Conservation (phyloP, 2,888 invertebrate genomes). For the Spisula subtruncata region DNA sequence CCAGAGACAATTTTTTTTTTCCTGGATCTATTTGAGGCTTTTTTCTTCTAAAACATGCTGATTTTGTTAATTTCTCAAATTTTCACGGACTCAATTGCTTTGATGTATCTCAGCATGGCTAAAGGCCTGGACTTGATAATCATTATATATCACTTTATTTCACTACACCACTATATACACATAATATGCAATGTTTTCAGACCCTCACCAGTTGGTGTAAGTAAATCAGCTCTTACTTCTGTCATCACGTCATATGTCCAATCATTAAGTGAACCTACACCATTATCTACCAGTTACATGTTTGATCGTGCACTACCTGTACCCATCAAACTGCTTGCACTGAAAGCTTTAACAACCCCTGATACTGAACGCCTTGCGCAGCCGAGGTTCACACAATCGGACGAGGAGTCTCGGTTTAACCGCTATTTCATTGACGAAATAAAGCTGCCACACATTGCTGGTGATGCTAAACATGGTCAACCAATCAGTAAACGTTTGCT, state of each 20-base stretch:
- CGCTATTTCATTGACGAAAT: constrained; percentile 34
- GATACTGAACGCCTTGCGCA: constrained; percentile 45
- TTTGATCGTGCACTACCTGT: constrained; percentile 48
- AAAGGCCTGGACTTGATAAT: no score
- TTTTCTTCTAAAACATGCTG: no score
- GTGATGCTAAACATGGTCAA: constrained; percentile 24
- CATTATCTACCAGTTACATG: constrained; percentile 41
- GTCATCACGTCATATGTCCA: constrained; percentile 28
- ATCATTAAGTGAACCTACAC: constrained; percentile 41
- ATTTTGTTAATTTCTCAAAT: no score
- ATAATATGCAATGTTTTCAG: constrained; percentile 43
- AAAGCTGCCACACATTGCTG: constrained; percentile 19
- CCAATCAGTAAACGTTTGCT: constrained; percentile 28
- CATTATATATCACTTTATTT: no score
- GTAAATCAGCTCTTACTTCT: constrained; percentile 39
- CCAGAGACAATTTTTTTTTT: no score
- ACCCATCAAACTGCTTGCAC: constrained; percentile 35
- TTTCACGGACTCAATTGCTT: no score
- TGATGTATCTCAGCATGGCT: no score
- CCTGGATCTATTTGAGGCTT: no score
- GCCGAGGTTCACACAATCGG: constrained; percentile 55
- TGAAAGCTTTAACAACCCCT: constrained; percentile 39
- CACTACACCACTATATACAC: no score
- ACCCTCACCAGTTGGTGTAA: constrained; percentile 43
- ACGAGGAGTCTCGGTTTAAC: constrained; percentile 38